Evolutionary conservation across 2,888 invertebrate species (phyloP).

Genomic region (Polia nebulosa): DNA sequence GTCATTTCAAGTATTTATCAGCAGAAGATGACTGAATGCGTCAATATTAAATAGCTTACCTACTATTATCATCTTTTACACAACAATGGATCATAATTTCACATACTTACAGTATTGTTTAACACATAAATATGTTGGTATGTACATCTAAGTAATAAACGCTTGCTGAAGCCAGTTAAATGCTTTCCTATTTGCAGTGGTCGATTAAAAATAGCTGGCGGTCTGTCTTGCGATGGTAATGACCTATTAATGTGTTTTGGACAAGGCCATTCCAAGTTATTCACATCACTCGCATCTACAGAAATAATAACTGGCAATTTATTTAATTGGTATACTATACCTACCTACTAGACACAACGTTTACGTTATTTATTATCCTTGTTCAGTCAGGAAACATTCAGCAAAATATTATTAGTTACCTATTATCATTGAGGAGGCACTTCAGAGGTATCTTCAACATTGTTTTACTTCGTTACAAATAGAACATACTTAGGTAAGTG

Average conservation of each 20-base stretch:
- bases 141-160: too few species aligned
- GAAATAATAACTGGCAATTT: constrained; percentile 28
- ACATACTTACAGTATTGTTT: neutral
- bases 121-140: too few species aligned
- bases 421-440: neutral
- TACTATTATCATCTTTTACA: neutral
- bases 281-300: constrained; percentile 40
- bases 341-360: neutral
- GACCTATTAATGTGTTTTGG: constrained; percentile 59
- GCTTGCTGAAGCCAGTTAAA: constrained; percentile 21
- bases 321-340: constrained; percentile 17
- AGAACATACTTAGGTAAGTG: neutral
- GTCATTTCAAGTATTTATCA: constrained; percentile 5
- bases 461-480: neutral
- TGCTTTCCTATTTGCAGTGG: constrained; percentile 18
- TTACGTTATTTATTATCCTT: neutral
- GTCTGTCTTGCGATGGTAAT: constrained; percentile 49
- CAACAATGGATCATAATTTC: constrained; percentile 19
- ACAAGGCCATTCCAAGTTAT: constrained; percentile 62
- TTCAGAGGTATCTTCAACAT: neutral
- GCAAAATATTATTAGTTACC: neutral
- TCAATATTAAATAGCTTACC: neutral
- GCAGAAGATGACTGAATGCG: constrained; percentile 1
- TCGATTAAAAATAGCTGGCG: constrained; percentile 33
- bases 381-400: constrained; percentile 6